Base-by-base conservation (phyloP, 2,113 vertebrate genomes). In the Calidris pygmaea region DNA sequence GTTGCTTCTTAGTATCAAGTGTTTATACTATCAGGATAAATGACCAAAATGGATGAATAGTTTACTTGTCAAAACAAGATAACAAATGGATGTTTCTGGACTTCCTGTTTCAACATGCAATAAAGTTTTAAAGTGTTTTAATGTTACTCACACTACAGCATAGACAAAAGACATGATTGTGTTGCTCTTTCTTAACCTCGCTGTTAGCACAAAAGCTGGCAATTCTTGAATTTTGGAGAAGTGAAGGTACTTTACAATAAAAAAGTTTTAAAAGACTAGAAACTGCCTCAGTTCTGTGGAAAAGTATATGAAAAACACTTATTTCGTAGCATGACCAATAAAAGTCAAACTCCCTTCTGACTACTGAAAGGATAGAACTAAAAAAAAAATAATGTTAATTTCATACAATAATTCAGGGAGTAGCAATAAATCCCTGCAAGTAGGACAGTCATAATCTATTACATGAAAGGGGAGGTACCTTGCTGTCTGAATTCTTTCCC, bases 401-500 rank as follows among this genome's bases (percentile, higher is more conserved):
- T 65, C 18, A 12, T 55, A 9, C 18, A n/a, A 4, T 78, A 47
- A 34, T 65, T 62, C 43, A 60, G 43, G 52, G 12, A 15, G 5
- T 43, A 35, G 26, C 30, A 76, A 5, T 48, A 65, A 88, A 30
- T 2, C 26, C 12, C 35, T 65, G 29, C 60, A 73, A 59, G 15
- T 34, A 27, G 14, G 48, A 24, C 26, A 60, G 0, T 53, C 7
- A 3, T 67, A 4, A 10, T 53, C 5, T 35, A 1, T 72, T 73
- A 52, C 48, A 10, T 74, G 59, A 43, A 68, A 60, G 37, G 41
- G 11, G 26, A 55, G 14, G 22, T 89, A 73, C 45, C 30, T 89
- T 59, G 7, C 37, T 80, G 32, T 55, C 53, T 84, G 37, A 80
- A 68, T 89, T 80, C 32, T 62, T 89, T 77, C 19, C 67, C 62